Evolutionary conservation across 2,797 vertebrate species (phyloP).

Genomic region (Numenius phaeopus): DNA sequence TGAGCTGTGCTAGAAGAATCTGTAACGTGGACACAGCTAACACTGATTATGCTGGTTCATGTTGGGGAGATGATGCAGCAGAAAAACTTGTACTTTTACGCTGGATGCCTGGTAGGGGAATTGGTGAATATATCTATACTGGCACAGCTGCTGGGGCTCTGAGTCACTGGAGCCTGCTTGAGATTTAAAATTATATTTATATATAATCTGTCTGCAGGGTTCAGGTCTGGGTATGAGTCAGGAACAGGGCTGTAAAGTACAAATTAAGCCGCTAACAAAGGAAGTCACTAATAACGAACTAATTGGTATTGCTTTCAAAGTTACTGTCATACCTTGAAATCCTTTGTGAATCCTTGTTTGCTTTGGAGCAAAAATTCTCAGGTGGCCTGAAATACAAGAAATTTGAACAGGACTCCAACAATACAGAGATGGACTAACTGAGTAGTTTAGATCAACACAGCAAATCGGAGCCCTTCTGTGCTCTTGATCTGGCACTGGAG

Average conservation of each 20-base stretch:
- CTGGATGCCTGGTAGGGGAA: not conserved
- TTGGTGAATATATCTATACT: not conserved
- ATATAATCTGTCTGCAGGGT: constrained; percentile 13
- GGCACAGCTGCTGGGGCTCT: constrained; percentile 4
- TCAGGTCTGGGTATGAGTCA: constrained; percentile 31
- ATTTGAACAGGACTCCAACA: not conserved
- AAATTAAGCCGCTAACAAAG: not conserved
- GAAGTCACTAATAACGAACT: not conserved
- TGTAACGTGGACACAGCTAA: not conserved
- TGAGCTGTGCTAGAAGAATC: not conserved
- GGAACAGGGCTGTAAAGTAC: not conserved
- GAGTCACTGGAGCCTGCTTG: constrained; percentile 31
- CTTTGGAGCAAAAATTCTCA: not conserved
- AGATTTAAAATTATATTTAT: constrained; percentile 16
- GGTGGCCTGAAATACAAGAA: not conserved
- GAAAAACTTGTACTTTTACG: not conserved
- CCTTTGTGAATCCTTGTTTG: not conserved
- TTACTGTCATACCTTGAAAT: not conserved
- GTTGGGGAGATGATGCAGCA: constrained; percentile 30
- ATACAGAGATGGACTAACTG: not conserved
- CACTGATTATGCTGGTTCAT: not conserved
- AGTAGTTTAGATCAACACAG: not conserved
- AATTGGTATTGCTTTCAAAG: constrained; percentile 22
- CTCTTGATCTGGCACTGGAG: not conserved
- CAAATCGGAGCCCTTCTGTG: not conserved